Percentiles rank a stretch among this genome's conserved stretches.
Evolutionary conservation across 2,113 vertebrate species (phyloP).

Genomic region (zebrafish (Danio rerio)): DNA sequence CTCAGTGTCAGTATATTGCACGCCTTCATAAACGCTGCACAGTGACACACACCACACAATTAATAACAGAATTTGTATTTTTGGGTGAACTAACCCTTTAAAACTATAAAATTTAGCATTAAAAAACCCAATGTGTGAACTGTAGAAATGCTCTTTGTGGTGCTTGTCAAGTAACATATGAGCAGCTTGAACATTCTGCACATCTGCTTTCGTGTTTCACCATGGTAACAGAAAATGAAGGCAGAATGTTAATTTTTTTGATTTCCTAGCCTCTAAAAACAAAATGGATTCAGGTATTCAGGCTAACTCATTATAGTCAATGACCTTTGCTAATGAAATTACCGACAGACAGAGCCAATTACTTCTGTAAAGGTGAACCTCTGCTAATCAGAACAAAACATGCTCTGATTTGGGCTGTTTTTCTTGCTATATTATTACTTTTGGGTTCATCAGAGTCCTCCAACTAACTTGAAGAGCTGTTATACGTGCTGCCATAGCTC

Average conservation of each 20-base stretch:
- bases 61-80: too few relatives aligned
- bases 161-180: neutral
- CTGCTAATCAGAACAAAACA: neutral
- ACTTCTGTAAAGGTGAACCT: neutral
- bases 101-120: too few relatives aligned
- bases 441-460: slow-evolving; percentile 34
- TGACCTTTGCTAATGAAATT: neutral
- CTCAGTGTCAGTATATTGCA: too few relatives aligned
- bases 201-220: neutral
- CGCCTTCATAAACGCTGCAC: too few relatives aligned
- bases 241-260: neutral
- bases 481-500: slow-evolving; percentile 68
- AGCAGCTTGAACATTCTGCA: neutral
- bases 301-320: neutral
- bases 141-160: neutral
- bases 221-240: neutral
- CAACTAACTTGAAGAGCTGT: slow-evolving; percentile 71
- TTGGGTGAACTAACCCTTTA: too few relatives aligned
- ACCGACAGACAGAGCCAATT: neutral
- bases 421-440: neutral
- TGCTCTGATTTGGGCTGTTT: neutral
- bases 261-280: neutral
- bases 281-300: neutral
- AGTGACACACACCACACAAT: too few relatives aligned
- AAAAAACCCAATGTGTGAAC: neutral